Evolutionary conservation across 2,888 invertebrate genomes (phyloP).

Genomic region (Ditula angustiorana): DNA sequence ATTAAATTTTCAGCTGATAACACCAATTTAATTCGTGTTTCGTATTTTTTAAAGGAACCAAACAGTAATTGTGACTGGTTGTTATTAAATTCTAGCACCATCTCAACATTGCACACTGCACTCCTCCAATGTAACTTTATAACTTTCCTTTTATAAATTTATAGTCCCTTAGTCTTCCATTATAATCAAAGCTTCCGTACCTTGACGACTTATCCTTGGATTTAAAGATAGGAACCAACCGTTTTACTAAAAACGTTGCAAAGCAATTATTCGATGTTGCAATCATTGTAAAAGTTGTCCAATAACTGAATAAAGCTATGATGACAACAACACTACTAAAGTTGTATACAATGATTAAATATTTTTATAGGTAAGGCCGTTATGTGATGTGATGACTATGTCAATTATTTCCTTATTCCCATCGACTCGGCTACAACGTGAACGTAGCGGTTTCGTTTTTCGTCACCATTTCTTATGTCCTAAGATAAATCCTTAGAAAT

Average conservation of each 20-base stretch:
- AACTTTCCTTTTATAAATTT: conserved; percentile 58
- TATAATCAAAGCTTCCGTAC: conserved; percentile 74
- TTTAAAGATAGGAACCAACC: conserved; percentile 73
- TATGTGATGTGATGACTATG: conserved; percentile 85
- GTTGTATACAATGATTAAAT: conserved; percentile 39
- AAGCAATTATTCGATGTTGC: conserved; percentile 37
- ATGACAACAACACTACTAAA: conserved; percentile 30
- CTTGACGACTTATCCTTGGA: conserved; percentile 66
- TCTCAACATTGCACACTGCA: conserved; percentile 69
- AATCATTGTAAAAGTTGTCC: conserved; percentile 34
- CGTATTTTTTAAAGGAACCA: conserved; percentile 65
- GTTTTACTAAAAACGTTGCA: conserved; percentile 36
- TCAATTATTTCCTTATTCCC: conserved; percentile 83
- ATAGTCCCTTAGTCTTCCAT: conserved; percentile 81
- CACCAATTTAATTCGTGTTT: conserved; percentile 79
- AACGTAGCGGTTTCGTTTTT: conserved; percentile 50
- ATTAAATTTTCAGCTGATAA: conserved; percentile 64
- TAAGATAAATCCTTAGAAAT: conserved; percentile 59
- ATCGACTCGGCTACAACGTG: conserved; percentile 60
- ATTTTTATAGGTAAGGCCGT: conserved; percentile 39
- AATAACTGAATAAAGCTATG: conserved; percentile 31
- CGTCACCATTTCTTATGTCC: conserved; percentile 53
- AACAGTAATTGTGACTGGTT: conserved; percentile 61
- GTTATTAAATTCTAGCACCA: conserved; percentile 69
- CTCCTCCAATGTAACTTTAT: conserved; percentile 52